These are phyloP conservation scores for Erannis defoliaria DNA, from an alignment of 2,888 invertebrate species.

Conservation along the genomic window DNA sequence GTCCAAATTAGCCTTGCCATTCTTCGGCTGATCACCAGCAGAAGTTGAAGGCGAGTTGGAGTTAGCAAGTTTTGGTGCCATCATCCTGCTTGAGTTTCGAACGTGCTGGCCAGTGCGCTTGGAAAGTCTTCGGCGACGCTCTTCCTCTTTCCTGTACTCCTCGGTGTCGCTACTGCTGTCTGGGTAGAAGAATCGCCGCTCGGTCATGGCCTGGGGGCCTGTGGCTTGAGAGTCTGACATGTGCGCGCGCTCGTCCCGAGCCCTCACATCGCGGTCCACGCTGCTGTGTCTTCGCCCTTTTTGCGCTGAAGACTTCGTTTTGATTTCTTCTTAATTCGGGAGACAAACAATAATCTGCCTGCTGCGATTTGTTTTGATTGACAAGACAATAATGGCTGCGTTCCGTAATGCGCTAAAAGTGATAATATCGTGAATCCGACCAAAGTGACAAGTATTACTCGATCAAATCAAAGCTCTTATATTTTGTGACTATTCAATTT, in stretches of 20 bases:
- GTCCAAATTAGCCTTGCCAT: constrained; percentile 73
- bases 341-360: not conserved
- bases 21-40: constrained; percentile 64
- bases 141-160: constrained; percentile 91
- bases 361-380: not conserved
- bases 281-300: constrained; percentile 56
- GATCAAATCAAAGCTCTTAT: no score
- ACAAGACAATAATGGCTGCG: no score
- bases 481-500: no score
- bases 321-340: constrained; percentile 31
- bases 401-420: no score
- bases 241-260: constrained; percentile 72
- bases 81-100: constrained; percentile 58
- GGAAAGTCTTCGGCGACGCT: constrained; percentile 87
- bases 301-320: constrained; percentile 38
- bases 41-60: constrained; percentile 65
- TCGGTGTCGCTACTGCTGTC: constrained; percentile 95
- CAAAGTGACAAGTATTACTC: no score
- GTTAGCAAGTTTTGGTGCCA: constrained; percentile 71
- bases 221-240: constrained; percentile 77
- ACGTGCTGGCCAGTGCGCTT: constrained; percentile 75
- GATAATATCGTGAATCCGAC: no score
- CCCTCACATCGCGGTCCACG: constrained; percentile 76
- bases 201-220: constrained; percentile 77
- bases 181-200: constrained; percentile 78